Conservation (phyloP, 2,113 vertebrate species). For the Aix galericulata region DNA sequence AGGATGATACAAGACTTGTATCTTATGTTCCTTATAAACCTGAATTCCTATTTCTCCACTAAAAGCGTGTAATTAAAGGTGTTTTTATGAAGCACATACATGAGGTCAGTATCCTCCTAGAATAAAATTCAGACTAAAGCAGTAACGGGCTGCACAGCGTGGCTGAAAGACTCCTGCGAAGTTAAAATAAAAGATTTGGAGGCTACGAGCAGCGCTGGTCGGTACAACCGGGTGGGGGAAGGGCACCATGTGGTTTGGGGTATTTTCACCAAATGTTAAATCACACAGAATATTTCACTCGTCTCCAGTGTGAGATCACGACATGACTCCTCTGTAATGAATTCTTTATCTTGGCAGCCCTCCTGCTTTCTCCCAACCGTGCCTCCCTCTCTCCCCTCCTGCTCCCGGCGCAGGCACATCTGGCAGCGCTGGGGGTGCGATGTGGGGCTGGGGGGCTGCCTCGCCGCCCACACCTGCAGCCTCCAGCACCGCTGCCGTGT, state of each 20-base stretch:
- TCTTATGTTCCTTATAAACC: neutral
- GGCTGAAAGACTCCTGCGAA: neutral
- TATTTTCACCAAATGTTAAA: slow-evolving; percentile 72
- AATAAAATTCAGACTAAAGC: neutral
- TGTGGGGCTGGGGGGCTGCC: slow-evolving; percentile 23
- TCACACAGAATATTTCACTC: slow-evolving; percentile 73
- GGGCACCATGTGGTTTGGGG: slow-evolving; percentile 60
- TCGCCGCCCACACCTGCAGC: slow-evolving; percentile 58
- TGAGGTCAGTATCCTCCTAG: neutral
- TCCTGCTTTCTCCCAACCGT: slow-evolving; percentile 65
- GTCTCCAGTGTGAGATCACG: slow-evolving; percentile 73
- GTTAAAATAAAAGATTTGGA: slow-evolving; percentile 11
- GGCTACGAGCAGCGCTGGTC: neutral
- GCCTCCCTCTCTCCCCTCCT: slow-evolving; percentile 38
- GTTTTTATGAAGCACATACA: neutral
- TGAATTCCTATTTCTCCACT: neutral
- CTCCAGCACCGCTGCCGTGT: neutral
- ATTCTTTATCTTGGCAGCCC: slow-evolving; percentile 80
- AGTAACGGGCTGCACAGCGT: neutral
- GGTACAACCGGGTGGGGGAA: neutral
- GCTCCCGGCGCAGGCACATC: slow-evolving; percentile 58
- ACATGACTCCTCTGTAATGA: slow-evolving; percentile 75
- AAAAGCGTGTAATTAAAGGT: neutral
- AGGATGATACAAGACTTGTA: neutral
- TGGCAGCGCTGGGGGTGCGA: slow-evolving; percentile 65